These are phyloP conservation scores for Pterophyllum scalare DNA, from an alignment of 2,113 vertebrate species.

Conservation along the genomic window DNA sequence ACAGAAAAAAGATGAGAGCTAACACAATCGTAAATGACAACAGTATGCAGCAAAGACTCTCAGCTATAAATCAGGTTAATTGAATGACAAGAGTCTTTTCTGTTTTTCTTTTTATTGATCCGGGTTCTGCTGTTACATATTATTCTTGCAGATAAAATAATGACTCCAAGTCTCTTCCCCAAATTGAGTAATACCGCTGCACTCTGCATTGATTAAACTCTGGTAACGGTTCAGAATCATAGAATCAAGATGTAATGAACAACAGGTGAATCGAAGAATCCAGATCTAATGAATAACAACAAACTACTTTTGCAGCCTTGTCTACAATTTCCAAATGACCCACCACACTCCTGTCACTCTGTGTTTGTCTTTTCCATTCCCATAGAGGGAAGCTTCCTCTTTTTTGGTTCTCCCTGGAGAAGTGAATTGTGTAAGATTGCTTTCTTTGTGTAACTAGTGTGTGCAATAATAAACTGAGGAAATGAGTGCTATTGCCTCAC, in stretches of 20 bases:
- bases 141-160: neutral
- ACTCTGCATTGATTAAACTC: neutral
- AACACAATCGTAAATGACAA: too few species aligned
- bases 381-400: constrained; percentile 62
- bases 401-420: constrained; percentile 47
- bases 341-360: constrained; percentile 20
- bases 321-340: constrained; percentile 35
- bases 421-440: constrained; percentile 73
- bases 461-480: constrained; percentile 78
- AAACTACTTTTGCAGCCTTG: constrained; percentile 17
- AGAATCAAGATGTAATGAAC: constrained; percentile 23
- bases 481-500: constrained; percentile 70
- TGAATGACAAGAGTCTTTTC: too few species aligned
- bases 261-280: constrained; percentile 10
- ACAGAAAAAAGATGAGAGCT: too few species aligned
- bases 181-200: neutral
- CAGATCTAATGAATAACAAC: constrained; percentile 20
- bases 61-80: too few species aligned
- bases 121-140: too few species aligned
- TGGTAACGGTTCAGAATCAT: neutral
- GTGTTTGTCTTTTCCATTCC: constrained; percentile 62
- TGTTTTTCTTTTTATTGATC: too few species aligned
- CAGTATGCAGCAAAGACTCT: too few species aligned
- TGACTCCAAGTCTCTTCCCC: neutral
- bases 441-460: constrained; percentile 70